These are phyloP conservation scores for Calvadosia cruxmelitensis DNA, from an alignment of 30 jellyfish, hydroid and myxozoan genomes.

Conservation along the genomic window DNA sequence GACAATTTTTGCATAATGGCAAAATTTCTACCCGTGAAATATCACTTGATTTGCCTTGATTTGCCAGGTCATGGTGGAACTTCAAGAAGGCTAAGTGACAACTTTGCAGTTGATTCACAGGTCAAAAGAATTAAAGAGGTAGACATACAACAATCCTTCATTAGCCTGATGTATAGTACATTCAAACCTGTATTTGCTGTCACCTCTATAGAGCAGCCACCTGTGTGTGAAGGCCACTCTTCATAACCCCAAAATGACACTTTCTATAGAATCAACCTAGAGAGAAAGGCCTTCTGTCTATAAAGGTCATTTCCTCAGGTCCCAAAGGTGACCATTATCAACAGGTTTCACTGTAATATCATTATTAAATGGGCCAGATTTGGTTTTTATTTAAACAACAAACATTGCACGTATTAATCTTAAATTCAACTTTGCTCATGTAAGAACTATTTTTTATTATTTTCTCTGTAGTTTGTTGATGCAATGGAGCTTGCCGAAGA, in stretches of 20 bases:
- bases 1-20: slow-evolving; percentile 41
- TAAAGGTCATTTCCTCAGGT: background rate
- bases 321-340: background rate
- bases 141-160: no score
- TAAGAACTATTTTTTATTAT: no score
- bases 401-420: no score
- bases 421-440: no score
- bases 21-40: slow-evolving; percentile 27
- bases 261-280: background rate
- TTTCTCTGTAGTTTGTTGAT: slow-evolving; percentile 50
- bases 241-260: no score
- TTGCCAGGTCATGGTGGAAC: slow-evolving; percentile 86
- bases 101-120: slow-evolving; percentile 9
- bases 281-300: background rate
- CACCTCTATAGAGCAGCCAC: no score
- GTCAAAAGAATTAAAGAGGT: slow-evolving; percentile 4
- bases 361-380: no score
- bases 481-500: slow-evolving; percentile 36
- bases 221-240: no score
- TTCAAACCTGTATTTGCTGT: no score
- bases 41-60: slow-evolving; percentile 56
- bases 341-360: no score
- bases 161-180: no score
- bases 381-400: no score
- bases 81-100: slow-evolving; percentile 37